These are phyloP conservation scores for Nyctibius grandis DNA, from an alignment of 2,797 vertebrate species.

Conservation along the genomic window DNA sequence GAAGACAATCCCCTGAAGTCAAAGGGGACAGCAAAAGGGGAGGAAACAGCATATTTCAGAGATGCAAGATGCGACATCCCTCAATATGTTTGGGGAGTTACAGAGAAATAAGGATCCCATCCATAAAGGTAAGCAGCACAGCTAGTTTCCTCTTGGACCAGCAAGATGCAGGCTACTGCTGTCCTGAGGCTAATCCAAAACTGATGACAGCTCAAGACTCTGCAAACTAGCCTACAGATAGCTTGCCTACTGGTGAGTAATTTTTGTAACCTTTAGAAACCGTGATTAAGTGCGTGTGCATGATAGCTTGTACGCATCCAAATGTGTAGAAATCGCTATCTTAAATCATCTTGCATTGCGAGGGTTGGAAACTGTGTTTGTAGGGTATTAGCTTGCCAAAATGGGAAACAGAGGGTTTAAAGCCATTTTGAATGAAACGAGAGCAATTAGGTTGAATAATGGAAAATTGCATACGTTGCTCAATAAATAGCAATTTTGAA, in stretches of 20 bases:
- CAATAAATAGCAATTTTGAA: neutral
- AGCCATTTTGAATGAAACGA: conserved; percentile 3
- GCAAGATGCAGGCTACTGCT: neutral
- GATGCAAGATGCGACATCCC: neutral
- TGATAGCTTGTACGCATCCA: neutral
- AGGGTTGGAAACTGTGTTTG: neutral
- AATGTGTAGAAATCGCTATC: neutral
- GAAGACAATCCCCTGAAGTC: neutral
- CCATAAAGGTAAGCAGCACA: neutral
- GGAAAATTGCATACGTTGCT: neutral
- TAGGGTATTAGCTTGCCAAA: neutral
- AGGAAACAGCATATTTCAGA: neutral
- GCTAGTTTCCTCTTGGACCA: neutral
- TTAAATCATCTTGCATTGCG: neutral
- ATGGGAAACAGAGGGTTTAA: neutral
- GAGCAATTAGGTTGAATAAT: conserved; percentile 23
- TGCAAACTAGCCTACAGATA: neutral
- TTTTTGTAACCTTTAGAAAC: neutral
- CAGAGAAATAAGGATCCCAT: neutral
- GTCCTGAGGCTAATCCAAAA: neutral
- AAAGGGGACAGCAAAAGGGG: neutral
- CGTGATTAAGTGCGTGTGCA: neutral
- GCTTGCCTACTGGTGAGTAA: neutral
- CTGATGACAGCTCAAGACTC: neutral
- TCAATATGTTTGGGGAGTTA: neutral